A percentile compares a stretch with the other conserved stretches of the same genome.
These are phyloP conservation scores for Barnardius zonarius DNA, from an alignment of 2,113 vertebrate genomes.

Conservation along the genomic window DNA sequence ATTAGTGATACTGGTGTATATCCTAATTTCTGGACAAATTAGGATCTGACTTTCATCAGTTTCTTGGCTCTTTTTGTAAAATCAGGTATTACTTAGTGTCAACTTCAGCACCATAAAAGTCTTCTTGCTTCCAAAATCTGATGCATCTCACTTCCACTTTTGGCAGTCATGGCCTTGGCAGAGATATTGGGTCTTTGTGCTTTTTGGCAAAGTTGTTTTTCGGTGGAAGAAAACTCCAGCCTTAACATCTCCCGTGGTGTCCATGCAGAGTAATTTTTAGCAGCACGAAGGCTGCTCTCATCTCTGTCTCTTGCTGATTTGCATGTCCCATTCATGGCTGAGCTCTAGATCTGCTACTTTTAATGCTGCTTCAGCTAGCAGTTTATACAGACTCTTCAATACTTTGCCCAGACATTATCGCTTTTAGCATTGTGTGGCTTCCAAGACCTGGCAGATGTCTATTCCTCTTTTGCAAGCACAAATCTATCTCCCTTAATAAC, in stretches of 20 bases:
- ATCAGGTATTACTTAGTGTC: neutral
- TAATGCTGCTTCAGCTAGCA: neutral
- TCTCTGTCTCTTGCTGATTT: neutral
- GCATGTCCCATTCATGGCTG: neutral
- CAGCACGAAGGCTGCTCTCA: neutral
- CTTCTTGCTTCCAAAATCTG: neutral
- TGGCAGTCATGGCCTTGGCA: neutral
- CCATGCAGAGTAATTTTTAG: neutral
- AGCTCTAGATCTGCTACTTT: neutral
- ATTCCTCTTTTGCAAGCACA: neutral
- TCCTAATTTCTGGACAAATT: neutral
- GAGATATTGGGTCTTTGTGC: neutral
- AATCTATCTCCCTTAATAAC: constrained; percentile 8
- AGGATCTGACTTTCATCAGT: neutral
- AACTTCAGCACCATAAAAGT: neutral
- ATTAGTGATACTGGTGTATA: neutral
- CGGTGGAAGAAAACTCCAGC: neutral
- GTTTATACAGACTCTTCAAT: neutral
- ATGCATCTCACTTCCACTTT: neutral
- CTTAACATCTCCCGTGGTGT: neutral
- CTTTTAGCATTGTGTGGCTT: neutral
- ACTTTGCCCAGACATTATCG: neutral
- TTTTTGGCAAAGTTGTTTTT: neutral
- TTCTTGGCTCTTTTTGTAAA: neutral
- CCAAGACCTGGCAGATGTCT: neutral